Evolutionary conservation across 2,888 invertebrate genomes (phyloP).

Genomic region (Papilio elwesi): DNA sequence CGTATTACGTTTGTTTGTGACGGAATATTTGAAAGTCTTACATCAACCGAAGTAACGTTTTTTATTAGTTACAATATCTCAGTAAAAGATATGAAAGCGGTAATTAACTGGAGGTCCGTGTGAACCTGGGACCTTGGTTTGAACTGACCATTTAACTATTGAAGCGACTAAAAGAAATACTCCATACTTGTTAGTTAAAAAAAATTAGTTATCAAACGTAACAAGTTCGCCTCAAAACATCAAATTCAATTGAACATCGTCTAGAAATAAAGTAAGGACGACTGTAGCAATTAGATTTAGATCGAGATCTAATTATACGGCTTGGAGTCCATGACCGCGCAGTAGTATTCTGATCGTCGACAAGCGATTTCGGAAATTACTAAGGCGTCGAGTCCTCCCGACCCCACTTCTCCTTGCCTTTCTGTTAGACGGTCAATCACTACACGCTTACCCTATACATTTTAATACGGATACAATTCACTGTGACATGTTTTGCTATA

Average conservation of each 20-base stretch:
- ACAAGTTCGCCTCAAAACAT: constrained; percentile 42
- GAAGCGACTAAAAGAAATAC: neutral
- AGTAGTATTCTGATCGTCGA: constrained; percentile 80
- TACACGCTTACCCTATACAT: constrained; percentile 61
- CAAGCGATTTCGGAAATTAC: constrained; percentile 83
- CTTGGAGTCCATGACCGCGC: constrained; percentile 65
- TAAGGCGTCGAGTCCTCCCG: constrained; percentile 72
- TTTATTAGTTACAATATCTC: too few relatives aligned
- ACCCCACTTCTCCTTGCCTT: constrained; percentile 63
- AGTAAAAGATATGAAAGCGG: too few relatives aligned
- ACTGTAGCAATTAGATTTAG: constrained; percentile 74
- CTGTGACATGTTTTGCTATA: constrained; percentile 44
- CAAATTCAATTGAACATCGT: constrained; percentile 53
- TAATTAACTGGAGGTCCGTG: too few relatives aligned
- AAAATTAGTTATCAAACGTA: neutral
- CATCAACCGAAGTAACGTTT: too few relatives aligned
- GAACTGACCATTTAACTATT: too few relatives aligned
- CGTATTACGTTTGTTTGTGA: too few relatives aligned
- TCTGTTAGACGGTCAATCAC: constrained; percentile 67
- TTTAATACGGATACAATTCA: constrained; percentile 52
- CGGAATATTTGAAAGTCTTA: too few relatives aligned
- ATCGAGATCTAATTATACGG: constrained; percentile 80
- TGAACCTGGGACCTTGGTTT: too few relatives aligned
- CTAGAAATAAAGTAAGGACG: constrained; percentile 45
- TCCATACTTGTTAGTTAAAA: too few relatives aligned